Base-by-base conservation (phyloP, 1,140 invertebrate genomes). In the Euglossa dilemma region DNA sequence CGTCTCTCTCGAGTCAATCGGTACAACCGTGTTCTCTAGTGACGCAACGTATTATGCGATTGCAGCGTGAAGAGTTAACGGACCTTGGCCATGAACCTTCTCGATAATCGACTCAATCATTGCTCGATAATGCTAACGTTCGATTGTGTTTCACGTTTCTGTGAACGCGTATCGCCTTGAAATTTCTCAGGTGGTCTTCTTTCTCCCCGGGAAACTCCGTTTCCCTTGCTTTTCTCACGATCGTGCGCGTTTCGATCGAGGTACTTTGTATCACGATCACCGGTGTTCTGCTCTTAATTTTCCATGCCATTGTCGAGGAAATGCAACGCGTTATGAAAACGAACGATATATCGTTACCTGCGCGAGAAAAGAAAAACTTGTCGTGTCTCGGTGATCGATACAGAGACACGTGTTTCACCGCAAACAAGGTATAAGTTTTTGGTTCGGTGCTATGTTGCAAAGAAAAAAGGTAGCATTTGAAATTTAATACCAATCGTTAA, bases 21-120 rank as follows among this genome's bases (percentile, higher is more conserved):
- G n/a, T 20, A 20, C 23, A 59, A 0, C 23, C n/a, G 50, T 28
- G 0, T n/a, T 28, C 3, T 12, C 6, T 63, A 12, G 28, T 72
- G 80, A 85, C 67, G 73, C 80, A 72, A 63, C 23, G 14, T 8
- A 16, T 8, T 57, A 73, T 18, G 50, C 11, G 57, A 61, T 81
- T 43, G 16, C 25, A 23, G 50, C 67, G 54, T 45, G 71, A 36
- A 50, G 54, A 69, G 18, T 20, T 73, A 64, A 78, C 36, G 64
- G 43, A 73, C 75, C 74, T 84, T 83, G 76, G 18, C 75, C 87
- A 8, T 88, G 77, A 88, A 78, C 59, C 66, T 52, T n/a, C 36
- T 18, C 25, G 18, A 28, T 73, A 72, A 77, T 83, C 56, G 56
- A 72, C 25, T 73, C 36, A 36, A 70, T 28, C 59, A 83, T 67